A percentile compares a stretch with the other conserved stretches of the same genome.
phyloP scores from a whole-genome alignment of 2,888 invertebrate genomes.

The Thecophora atra region DNA sequence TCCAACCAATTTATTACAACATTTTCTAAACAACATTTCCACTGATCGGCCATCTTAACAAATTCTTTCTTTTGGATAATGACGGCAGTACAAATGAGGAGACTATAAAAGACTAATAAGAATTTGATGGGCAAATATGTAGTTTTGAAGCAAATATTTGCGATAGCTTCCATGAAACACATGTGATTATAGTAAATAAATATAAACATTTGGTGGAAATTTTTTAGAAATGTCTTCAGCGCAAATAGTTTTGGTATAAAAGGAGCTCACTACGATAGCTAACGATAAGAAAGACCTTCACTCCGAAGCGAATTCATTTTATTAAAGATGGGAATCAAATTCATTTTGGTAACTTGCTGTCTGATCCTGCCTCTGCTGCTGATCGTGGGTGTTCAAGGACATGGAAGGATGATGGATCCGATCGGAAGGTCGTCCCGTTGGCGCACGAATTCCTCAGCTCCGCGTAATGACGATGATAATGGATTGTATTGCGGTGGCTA shows the following conservation, averaged over 20 bases:
- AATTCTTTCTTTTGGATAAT: too few relatives aligned
- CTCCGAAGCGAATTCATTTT: not conserved
- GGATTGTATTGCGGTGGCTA: slow-evolving; percentile 69
- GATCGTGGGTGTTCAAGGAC: slow-evolving; percentile 53
- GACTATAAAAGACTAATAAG: too few relatives aligned
- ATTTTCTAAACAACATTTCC: too few relatives aligned
- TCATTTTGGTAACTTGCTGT: not conserved
- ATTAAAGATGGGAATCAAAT: not conserved
- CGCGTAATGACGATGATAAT: slow-evolving; percentile 69
- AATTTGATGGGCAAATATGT: too few relatives aligned
- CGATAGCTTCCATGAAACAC: too few relatives aligned
- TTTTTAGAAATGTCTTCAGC: too few relatives aligned
- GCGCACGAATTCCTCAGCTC: slow-evolving; percentile 67
- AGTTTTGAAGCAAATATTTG: too few relatives aligned
- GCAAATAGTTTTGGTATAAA: slow-evolving; percentile 5
- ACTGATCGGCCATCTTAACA: too few relatives aligned
- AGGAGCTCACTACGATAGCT: not conserved
- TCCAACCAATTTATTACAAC: too few relatives aligned
- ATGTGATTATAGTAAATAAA: too few relatives aligned
- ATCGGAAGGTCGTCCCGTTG: slow-evolving; percentile 69
- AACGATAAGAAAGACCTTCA: not conserved
- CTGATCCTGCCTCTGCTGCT: not conserved
- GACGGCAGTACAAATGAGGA: too few relatives aligned
- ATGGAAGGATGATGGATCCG: slow-evolving; percentile 70
- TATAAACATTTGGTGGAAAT: too few relatives aligned